Base-by-base conservation (phyloP, 2,797 vertebrate genomes). In the Sylvilagus floridanus region DNA sequence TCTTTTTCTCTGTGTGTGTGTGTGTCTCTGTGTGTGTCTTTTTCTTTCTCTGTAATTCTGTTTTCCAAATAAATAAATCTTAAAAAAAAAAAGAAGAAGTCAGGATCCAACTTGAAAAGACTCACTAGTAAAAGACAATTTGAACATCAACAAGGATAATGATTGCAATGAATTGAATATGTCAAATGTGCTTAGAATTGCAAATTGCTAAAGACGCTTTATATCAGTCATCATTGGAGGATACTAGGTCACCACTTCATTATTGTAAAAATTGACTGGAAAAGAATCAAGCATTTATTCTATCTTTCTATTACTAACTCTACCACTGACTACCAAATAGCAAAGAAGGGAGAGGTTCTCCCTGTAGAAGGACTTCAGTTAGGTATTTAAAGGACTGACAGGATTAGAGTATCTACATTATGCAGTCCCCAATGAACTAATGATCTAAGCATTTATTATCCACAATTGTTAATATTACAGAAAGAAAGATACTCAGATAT, bases 281-380 rank as follows among this genome's bases (percentile, higher is more conserved):
- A 90, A 87, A 78, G 13, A 91, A 96, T 69, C 28, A 65, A 75
- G 19, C 5, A 60, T 84, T 84, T 91, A 72, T 78, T 35, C 69
- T 72, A 24, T 5, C 54, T 84, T 91, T 73, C 13, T 88, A 50
- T 79, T 28, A n/a, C 21, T 63, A 76, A 69, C 17, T 89, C 84
- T 17, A 73, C 13, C 28, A 65, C 28, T 14, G 2, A 81, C 16
- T 76, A 63, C 13, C 72, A 92, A 73, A 79, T 57, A 17, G 54
- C 16, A 47, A 68, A 7, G 42, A 24, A 22, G 37, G 14, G 10
- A 63, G 0, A 62, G 12, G 30, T 76, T 90, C 47, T 83, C 62
- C 63, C 68, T 92, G 42, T 68, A 69, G 9, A 63, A 89, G 35
- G 52, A 86, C 79, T 73, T 9, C 17, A 84, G 28, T 66, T 54